Base-by-base conservation (phyloP, 2,113 vertebrate species). In the Boulengeromyrus knoepffleri region DNA sequence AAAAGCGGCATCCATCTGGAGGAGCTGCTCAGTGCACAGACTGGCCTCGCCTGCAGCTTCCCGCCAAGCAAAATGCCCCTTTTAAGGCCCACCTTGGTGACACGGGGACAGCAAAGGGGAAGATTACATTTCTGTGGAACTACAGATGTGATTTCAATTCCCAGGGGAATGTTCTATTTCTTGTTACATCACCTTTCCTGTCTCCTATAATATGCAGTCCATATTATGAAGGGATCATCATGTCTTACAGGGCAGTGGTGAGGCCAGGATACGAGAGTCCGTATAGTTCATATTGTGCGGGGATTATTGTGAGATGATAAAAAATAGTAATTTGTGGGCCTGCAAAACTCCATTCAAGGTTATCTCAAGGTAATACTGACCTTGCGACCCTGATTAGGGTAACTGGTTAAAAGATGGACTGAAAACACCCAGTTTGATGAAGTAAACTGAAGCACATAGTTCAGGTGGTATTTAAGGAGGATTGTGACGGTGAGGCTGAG, bases 1-100 rank as follows among this genome's bases (percentile, higher is more conserved):
- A 91, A 93, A 92, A 92, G 94, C 93, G 90, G 90, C 88, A 92
- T 92, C 93, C 93, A 94, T 95, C 94, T 95, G 94, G 93, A 91
- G 91, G 92, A 90, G 89, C 89, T 92, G 91, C 91, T 85, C 91
- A 5, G n/a, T 8, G 52, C 45, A 62, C 39, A 3, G 52, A 90
- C 70, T 24, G 31, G 47, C 31, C 77, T 19, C 5, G 9, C 88
- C 31, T 53, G 39, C 27, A 6, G 70, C 50, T 10, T 36, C 70
- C 17, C 24, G 47, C 3, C n/a, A 58, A n/a, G 31, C 24, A 19
- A 31, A 89, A 80, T 3, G 58, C 70, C 36, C 47, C 36, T 77
- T 62, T 85, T 47, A 85, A 53, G 53, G 39, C 36, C 36, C 52
- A 50, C 15, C 74, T 85, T 21, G 10, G 47, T 66, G 62, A 46